Percentiles rank a stretch among this genome's conserved stretches.
Evolutionary conservation across 2,113 vertebrate species (phyloP).

Genomic region (Centropus unirufus): DNA sequence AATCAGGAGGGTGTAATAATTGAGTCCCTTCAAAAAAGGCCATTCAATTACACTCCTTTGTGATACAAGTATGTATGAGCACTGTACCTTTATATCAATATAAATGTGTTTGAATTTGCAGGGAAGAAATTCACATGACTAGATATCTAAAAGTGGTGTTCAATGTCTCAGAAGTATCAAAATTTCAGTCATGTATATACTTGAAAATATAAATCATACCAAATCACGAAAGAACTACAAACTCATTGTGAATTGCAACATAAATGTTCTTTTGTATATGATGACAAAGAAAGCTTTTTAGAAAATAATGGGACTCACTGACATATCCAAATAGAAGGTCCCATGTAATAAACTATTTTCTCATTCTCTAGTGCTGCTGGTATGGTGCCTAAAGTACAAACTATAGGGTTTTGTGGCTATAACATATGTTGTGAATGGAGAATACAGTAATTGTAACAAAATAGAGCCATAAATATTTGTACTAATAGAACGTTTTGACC

Average conservation of each 20-base stretch:
- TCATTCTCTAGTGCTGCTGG: background rate
- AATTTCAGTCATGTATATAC: background rate
- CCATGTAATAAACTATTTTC: background rate
- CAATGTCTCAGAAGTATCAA: background rate
- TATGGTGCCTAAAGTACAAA: background rate
- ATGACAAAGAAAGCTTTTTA: background rate
- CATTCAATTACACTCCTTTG: background rate
- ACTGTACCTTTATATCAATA: background rate
- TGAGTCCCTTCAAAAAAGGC: background rate
- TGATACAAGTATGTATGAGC: background rate
- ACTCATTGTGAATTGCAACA: background rate
- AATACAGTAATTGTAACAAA: background rate
- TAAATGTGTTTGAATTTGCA: background rate
- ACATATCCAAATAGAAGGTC: background rate
- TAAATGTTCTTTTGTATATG: background rate
- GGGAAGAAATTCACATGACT: background rate
- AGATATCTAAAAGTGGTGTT: background rate
- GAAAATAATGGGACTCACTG: background rate
- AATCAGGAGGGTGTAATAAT: background rate
- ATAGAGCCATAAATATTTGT: background rate
- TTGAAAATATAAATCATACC: background rate
- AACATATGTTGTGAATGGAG: background rate
- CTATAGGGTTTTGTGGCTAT: background rate
- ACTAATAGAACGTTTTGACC: background rate
- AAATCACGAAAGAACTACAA: background rate